Base-by-base conservation (phyloP, 1,140 invertebrate genomes). In the Hestina assimilis region DNA sequence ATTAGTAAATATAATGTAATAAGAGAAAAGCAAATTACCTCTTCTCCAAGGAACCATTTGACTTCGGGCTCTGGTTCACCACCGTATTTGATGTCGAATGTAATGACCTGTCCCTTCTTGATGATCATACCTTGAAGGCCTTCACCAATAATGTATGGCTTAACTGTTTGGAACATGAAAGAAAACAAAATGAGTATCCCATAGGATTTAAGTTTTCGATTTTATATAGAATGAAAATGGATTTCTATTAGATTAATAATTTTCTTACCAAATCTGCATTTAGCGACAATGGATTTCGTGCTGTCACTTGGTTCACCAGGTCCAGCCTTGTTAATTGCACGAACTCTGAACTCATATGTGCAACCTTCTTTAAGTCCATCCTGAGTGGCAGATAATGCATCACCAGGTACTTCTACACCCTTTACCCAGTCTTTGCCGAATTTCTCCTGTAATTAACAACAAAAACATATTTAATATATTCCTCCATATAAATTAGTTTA, bases 341-440 rank as follows among this genome's bases (percentile, higher is more conserved):
- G 92, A 31, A 99, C 94, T 62, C 98, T 92, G 89, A 99, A 99
- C 89, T 99, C 97, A 72, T 99, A 99, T 61, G 97, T 95, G 48
- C 93, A 93, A 12, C 97, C 97, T 91, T 99, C 98, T 77, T 97
- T 97, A 7, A 99, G 90, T 5, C 96, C 95, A 70, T 95, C 94
- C 40, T 98, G 94, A 0, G 95, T 97, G 5, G 92, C 95, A 47
- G 90, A 79, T 1, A 93, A 91, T 8, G 93, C 90, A 70, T 96
- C 94, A 3, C 94, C 95, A 17, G 93, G 91, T 26, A 97, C 93
- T 74, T 95, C 93, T 70, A 95, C 94, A 21, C 94, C 95, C 61
- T 91, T 92, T 50, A 93, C 91, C 96, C 97, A 95, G 79, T 97
- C 95, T 87, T 97, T 95, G 65, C 95, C 93, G 76, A 97, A 97